These are phyloP conservation scores for Drosophila jambulina DNA, from an alignment of 1,140 invertebrate species.

Conservation along the genomic window DNA sequence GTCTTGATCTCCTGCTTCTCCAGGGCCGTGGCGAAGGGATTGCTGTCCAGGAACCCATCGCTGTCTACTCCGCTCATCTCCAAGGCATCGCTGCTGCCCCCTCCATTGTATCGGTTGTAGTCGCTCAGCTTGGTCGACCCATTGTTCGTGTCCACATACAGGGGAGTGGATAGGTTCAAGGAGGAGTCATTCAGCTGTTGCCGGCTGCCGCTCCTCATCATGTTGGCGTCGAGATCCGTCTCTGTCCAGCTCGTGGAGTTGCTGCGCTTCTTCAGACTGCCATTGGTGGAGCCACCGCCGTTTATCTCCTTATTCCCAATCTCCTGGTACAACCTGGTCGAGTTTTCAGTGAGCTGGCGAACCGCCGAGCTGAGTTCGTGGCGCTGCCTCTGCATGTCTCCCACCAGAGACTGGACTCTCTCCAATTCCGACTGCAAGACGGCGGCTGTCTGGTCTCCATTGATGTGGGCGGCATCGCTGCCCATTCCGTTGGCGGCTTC, in stretches of 20 bases:
- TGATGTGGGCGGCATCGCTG: slow-evolving; percentile 63
- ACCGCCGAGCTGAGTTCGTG: slow-evolving; percentile 93
- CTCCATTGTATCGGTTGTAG: slow-evolving; percentile 78
- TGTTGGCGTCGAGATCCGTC: slow-evolving; percentile 94
- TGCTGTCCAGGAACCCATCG: slow-evolving; percentile 86
- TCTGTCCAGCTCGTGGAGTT: slow-evolving; percentile 91
- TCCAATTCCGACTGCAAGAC: slow-evolving; percentile 92
- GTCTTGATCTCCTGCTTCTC: slow-evolving; percentile 96
- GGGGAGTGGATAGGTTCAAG: slow-evolving; percentile 83
- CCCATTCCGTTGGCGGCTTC: slow-evolving; percentile 30
- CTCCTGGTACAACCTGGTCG: slow-evolving; percentile 85
- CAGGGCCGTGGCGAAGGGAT: slow-evolving; percentile 89
- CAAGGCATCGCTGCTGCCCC: slow-evolving; percentile 69
- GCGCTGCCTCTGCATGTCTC: slow-evolving; percentile 92
- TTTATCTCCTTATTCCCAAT: slow-evolving; percentile 81
- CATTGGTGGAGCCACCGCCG: slow-evolving; percentile 51
- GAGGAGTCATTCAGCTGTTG: slow-evolving; percentile 72
- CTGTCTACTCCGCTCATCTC: slow-evolving; percentile 84
- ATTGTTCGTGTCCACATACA: slow-evolving; percentile 87
- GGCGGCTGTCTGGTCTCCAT: slow-evolving; percentile 87
- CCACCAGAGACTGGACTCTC: slow-evolving; percentile 93
- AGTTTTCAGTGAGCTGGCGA: slow-evolving; percentile 91
- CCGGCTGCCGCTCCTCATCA: slow-evolving; percentile 66
- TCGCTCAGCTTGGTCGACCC: slow-evolving; percentile 73
- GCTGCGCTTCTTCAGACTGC: slow-evolving; percentile 85